Evolutionary conservation across 2,113 vertebrate species (phyloP).

Genomic region (Megaleporinus macrocephalus): DNA sequence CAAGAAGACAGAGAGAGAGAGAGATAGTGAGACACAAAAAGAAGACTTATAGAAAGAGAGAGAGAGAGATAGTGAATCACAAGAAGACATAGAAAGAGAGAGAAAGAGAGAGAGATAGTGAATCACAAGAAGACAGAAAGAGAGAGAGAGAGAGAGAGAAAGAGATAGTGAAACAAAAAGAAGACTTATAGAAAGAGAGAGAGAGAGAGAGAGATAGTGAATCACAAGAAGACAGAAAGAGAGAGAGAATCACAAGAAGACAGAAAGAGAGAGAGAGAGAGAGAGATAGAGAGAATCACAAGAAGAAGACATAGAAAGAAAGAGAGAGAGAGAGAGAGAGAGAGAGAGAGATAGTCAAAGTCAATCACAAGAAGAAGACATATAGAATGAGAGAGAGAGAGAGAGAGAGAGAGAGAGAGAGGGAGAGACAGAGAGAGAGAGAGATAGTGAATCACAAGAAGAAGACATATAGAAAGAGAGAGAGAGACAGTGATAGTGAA

Average conservation of each 20-base stretch:
- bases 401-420: constrained; percentile 54
- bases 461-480: constrained; percentile 19
- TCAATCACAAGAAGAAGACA: no score
- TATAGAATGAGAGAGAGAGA: constrained; percentile 67
- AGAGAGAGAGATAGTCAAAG: no score
- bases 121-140: no score
- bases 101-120: constrained; percentile 20
- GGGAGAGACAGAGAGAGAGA: no score
- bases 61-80: no score
- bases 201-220: no score
- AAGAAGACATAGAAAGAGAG: constrained; percentile 6
- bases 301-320: no score
- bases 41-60: constrained; percentile 68
- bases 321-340: neutral
- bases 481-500: constrained; percentile 20
- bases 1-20: constrained; percentile 11
- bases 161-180: no score
- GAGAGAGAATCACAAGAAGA: no score
- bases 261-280: constrained; percentile 10
- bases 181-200: no score
- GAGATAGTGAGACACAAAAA: constrained; percentile 20
- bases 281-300: neutral
- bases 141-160: neutral
- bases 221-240: no score
- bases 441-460: no score